These are phyloP conservation scores for Papilio gigon DNA, from an alignment of 2,888 invertebrate genomes.

Conservation along the genomic window DNA sequence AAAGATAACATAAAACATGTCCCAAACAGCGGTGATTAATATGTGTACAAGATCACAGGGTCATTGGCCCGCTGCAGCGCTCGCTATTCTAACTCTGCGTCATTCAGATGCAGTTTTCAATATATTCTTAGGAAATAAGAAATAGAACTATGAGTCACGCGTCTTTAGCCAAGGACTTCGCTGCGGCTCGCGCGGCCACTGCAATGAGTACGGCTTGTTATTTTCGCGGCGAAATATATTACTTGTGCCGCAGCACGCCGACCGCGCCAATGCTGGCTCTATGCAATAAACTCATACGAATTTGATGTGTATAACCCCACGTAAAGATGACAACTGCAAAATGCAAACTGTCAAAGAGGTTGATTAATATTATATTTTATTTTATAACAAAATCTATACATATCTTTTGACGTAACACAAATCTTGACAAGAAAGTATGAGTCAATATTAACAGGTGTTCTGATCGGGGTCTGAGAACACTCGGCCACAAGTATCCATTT, in stretches of 20 bases:
- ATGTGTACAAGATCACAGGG: slow-evolving; percentile 60
- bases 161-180: slow-evolving; percentile 71
- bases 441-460: no score
- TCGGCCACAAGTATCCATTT: no score
- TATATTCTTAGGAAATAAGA: slow-evolving; percentile 79
- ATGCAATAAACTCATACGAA: slow-evolving; percentile 32
- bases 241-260: slow-evolving; percentile 22
- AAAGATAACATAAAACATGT: slow-evolving; percentile 19
- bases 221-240: slow-evolving; percentile 53
- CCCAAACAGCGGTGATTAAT: slow-evolving; percentile 38
- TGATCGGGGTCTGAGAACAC: no score
- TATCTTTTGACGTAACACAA: no score
- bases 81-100: slow-evolving; percentile 64
- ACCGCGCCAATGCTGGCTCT: slow-evolving; percentile 26
- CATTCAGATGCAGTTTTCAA: slow-evolving; percentile 76
- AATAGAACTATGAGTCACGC: slow-evolving; percentile 74
- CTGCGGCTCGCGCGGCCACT: slow-evolving; percentile 49
- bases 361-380: no score
- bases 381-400: no score
- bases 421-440: no score
- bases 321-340: slow-evolving; percentile 20
- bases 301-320: slow-evolving; percentile 17
- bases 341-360: no score
- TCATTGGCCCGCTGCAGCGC: slow-evolving; percentile 64
- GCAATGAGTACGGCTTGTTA: slow-evolving; percentile 52